Percentiles rank a stretch among this genome's conserved stretches.
Conservation (phyloP, 2,888 invertebrate species). For the Flexamia atlantica region DNA sequence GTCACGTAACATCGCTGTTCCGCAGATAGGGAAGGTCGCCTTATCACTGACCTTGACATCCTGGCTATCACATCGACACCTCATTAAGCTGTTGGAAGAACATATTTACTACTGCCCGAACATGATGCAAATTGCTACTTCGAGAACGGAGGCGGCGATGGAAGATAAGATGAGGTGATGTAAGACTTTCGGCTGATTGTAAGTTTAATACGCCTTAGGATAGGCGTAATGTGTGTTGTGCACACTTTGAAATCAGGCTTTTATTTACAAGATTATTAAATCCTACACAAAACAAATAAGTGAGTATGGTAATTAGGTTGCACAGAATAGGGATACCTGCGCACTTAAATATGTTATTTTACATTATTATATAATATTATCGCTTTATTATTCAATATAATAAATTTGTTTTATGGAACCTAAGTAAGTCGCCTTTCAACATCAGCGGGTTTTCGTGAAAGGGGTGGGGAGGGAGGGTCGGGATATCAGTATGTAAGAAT, state of each 20-base stretch:
- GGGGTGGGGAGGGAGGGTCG: too few species aligned
- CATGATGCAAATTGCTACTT: background rate
- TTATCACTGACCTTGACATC: slow-evolving; percentile 29
- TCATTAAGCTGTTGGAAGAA: background rate
- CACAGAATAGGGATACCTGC: too few species aligned
- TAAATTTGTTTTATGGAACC: too few species aligned
- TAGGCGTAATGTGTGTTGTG: background rate
- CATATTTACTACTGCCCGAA: background rate
- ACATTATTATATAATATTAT: too few species aligned
- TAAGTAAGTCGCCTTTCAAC: too few species aligned
- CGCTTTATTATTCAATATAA: too few species aligned
- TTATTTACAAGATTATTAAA: background rate
- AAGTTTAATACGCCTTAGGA: too few species aligned
- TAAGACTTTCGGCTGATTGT: too few species aligned
- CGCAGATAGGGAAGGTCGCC: background rate
- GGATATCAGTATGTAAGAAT: too few species aligned
- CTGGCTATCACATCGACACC: background rate
- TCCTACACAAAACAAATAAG: background rate
- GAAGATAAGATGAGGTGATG: background rate
- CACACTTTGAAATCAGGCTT: background rate
- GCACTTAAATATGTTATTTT: too few species aligned
- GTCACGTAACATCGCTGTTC: background rate
- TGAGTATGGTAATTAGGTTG: too few species aligned
- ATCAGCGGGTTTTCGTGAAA: too few species aligned
- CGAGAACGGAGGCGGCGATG: background rate